These are phyloP conservation scores for Pelobates fuscus DNA, from an alignment of 2,113 vertebrate genomes.

Conservation along the genomic window DNA sequence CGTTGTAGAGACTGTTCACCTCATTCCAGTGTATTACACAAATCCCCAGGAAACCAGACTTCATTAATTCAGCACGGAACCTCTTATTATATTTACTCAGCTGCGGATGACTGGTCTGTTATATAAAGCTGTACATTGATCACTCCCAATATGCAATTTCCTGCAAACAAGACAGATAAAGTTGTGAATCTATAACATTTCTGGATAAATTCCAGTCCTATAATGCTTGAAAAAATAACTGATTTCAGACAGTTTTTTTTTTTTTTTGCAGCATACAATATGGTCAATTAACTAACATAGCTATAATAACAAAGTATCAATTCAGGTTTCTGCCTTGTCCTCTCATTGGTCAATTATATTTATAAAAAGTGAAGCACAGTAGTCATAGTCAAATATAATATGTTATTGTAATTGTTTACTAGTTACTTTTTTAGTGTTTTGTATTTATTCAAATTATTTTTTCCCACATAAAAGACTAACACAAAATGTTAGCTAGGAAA, in stretches of 20 bases:
- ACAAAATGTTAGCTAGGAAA: too few species aligned
- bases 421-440: too few species aligned
- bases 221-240: conserved; percentile 35
- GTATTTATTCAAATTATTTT: too few species aligned
- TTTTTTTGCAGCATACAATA: conserved; percentile 30
- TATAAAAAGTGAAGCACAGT: too few species aligned
- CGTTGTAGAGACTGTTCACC: conserved; percentile 36
- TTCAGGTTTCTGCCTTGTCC: conserved; percentile 13
- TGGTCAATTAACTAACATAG: conserved; percentile 13
- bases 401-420: too few species aligned
- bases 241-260: conserved; percentile 27
- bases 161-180: conserved; percentile 51
- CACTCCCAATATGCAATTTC: conserved; percentile 51
- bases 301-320: conserved; percentile 27
- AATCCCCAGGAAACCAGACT: conserved; percentile 51
- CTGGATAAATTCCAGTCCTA: conserved; percentile 41
- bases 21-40: conserved; percentile 43
- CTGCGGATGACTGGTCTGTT: conserved; percentile 49
- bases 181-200: conserved; percentile 50
- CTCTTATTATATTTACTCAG: conserved; percentile 50
- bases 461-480: too few species aligned
- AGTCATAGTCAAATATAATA: too few species aligned
- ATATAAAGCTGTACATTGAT: conserved; percentile 51
- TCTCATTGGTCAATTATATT: conserved; percentile 10
- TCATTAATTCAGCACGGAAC: conserved; percentile 50